Evolutionary conservation across 2,113 vertebrate species (phyloP), one percentile per base, ranked within the genome.

Genomic region (Xenus cinereus): DNA sequence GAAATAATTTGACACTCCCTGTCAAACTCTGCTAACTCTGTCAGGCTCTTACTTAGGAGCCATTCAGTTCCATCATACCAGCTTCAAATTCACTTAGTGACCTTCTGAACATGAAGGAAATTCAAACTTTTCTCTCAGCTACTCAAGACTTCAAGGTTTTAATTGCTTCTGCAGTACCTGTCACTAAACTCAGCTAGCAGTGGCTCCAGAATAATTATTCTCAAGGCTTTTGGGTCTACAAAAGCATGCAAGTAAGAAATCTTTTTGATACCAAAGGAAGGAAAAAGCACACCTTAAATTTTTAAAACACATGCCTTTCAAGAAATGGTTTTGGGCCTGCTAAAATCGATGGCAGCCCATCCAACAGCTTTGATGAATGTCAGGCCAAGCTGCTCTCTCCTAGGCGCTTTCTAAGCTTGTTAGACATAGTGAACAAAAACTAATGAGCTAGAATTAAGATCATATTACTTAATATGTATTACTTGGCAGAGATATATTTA

Each of bases 391-490:
- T 89, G 37, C 22, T 74, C 79, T 71, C 56, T 78, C 84, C 41
- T 7, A 33, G 30, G 43, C 39, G 10, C 69, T 71, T 83, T 19
- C 75, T 89, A 68, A 64, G 43, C 30, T 46, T 63, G 48, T 59
- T 74, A 63, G 28, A 54, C 41, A 19, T 32, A 35, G 43, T 39
- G 71, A 93, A 78, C 57, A 96, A 60, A 88, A 92, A 3, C 30
- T 51, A 92, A 96, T 35, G 80, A 78, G 57, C 81, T 89, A 18
- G 77, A 81, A 87, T 84, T 89, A 92, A 95, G 63, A 89, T 68
- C 39, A 30, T 57, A 26, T 71, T 74, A 21, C 82, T 91, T 72
- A 24, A 56, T 63, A 3, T 28, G 33, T 57, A 23, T 80, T 56
- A 39, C 23, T 78, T 75, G 73, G 35, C 77, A 87, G 46, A 78